Base-by-base conservation (phyloP, 2,797 vertebrate genomes). In the Epinephelus coioides region DNA sequence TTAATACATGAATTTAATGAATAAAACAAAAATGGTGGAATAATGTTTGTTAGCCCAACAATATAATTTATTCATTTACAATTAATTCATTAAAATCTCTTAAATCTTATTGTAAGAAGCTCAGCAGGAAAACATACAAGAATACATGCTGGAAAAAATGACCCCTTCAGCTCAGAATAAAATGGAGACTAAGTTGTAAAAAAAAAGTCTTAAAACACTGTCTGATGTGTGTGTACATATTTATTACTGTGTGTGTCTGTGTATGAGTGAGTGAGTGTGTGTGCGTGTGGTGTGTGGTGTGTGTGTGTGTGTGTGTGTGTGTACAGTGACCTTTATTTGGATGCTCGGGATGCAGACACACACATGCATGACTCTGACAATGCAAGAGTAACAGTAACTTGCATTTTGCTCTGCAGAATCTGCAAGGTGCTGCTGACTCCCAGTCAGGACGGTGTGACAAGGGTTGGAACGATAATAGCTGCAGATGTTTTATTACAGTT, bases 381-480 rank as follows among this genome's bases (percentile, higher is more conserved):
- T 81, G 78, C 67, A 81, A 84, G 53, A 76, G 50, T 70, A 62
- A 49, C 85, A 76, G 85, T 72, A 79, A 75, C 87, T 91, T 92
- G 89, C 91, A 89, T 82, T 86, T 87, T 76, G 77, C 62, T 83
- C 54, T 61, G 75, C 73, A 83, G 80, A 89, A 82, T 65, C 76
- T 90, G 86, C 80, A 86, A 86, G 83, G 67, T 84, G 86, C 89
- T 87, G 79, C 77, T 80, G 73, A 79, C 57, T 89, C 81, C 82
- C 82, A 49, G 34, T 11, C 49, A 56, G 54, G 43, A 65, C 54
- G 21, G 8, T 83, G 72, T 76, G 59, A 83, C 50, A 59, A 49
- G 90, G 90, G 92, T 94, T 93, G 91, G 90, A 88, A 92, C 88
- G 91, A 93, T 94, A 88, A 38, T 27, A 69, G 34, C 11, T 43